A percentile compares a stretch with the other conserved stretches of the same genome.
These are phyloP conservation scores for Cnemophilus loriae DNA, from an alignment of 2,113 vertebrate species.

Conservation along the genomic window DNA sequence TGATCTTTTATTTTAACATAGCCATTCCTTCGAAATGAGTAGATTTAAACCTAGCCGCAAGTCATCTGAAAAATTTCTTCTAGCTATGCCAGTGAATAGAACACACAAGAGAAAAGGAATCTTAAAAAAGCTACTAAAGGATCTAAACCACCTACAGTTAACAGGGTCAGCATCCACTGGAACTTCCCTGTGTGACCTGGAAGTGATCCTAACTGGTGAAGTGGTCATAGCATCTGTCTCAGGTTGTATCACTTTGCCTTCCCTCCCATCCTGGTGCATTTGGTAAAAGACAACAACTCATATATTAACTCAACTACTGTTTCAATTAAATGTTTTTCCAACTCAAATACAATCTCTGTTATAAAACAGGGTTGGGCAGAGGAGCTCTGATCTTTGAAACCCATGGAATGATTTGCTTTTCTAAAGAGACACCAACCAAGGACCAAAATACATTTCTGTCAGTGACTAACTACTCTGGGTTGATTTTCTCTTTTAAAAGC, in stretches of 20 bases:
- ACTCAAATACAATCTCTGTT: not conserved
- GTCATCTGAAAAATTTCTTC: not conserved
- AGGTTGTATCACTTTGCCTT: not conserved
- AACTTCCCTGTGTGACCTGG: not conserved
- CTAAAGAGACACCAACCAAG: not conserved
- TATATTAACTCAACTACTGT: not conserved
- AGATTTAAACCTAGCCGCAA: not conserved
- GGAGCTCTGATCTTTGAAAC: not conserved
- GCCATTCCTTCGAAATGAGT: not conserved
- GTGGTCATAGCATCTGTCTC: rapidly evolving
- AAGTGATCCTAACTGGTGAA: not conserved
- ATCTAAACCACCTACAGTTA: not conserved
- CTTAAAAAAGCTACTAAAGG: not conserved
- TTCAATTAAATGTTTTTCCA: not conserved
- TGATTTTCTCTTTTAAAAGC: not conserved
- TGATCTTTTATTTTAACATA: not conserved
- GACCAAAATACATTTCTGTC: not conserved
- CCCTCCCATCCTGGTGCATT: rapidly evolving
- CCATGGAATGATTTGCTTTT: not conserved
- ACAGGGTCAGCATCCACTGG: not conserved
- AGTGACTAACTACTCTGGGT: not conserved
- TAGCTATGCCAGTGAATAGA: not conserved
- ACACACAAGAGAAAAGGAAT: not conserved
- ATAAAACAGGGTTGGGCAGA: not conserved
- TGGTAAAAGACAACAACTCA: not conserved